Evolutionary conservation across 2,113 vertebrate species (phyloP).

Genomic region (Gobiocypris rarus): DNA sequence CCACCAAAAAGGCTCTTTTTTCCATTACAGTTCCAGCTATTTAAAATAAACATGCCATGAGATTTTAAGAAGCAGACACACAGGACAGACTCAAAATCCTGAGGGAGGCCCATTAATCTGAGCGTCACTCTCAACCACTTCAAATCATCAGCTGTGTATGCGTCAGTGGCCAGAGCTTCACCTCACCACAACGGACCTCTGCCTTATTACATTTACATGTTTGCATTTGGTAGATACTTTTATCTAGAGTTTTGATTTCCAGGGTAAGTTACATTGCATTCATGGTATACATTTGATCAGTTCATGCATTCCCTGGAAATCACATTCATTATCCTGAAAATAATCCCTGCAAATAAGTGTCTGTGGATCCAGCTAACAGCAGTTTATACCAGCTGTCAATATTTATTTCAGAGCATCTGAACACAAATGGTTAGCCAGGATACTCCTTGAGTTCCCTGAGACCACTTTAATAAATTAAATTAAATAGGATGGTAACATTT

Average conservation of each 20-base stretch:
- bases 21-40: constrained; percentile 1
- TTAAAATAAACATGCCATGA: constrained; percentile 31
- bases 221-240: neutral
- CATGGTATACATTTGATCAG: neutral
- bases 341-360: too few relatives aligned
- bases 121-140: constrained; percentile 38
- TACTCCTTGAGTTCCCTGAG: too few relatives aligned
- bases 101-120: constrained; percentile 37
- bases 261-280: neutral
- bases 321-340: too few relatives aligned
- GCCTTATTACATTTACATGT: neutral
- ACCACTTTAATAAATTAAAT: too few relatives aligned
- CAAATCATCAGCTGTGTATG: constrained; percentile 37
- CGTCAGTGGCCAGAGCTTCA: neutral
- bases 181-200: neutral
- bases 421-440: too few relatives aligned
- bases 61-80: neutral
- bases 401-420: too few relatives aligned
- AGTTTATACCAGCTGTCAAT: too few relatives aligned
- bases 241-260: neutral
- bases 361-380: too few relatives aligned
- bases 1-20: neutral
- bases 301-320: neutral
- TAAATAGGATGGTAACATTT: too few relatives aligned
- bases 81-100: constrained; percentile 22